These are phyloP conservation scores for Amblyopsis rosae DNA, from an alignment of 2,113 vertebrate genomes.

Conservation along the genomic window DNA sequence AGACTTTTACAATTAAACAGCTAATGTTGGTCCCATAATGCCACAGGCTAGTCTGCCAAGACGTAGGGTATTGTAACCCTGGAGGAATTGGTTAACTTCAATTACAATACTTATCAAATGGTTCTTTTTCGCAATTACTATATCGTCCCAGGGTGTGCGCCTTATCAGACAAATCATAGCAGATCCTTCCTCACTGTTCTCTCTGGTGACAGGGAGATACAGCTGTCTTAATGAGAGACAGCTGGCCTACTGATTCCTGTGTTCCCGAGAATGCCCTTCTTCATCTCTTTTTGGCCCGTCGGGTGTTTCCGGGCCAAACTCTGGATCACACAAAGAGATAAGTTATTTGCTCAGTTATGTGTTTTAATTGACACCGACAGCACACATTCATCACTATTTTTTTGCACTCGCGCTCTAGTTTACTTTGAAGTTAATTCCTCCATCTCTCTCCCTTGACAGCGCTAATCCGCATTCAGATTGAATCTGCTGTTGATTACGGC, in stretches of 20 bases:
- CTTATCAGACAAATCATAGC: slow-evolving; percentile 77
- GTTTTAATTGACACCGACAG: slow-evolving; percentile 48
- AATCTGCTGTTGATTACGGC: slow-evolving; percentile 70
- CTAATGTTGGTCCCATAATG: neutral
- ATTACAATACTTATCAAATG: slow-evolving; percentile 69
- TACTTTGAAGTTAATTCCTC: slow-evolving; percentile 58
- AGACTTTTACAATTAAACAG: too few species aligned
- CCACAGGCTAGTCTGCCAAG: neutral
- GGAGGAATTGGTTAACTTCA: slow-evolving; percentile 55
- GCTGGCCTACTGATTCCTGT: slow-evolving; percentile 65
- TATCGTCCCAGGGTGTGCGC: slow-evolving; percentile 65
- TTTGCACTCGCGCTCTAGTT: slow-evolving; percentile 40
- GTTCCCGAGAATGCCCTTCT: slow-evolving; percentile 55
- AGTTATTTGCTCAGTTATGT: slow-evolving; percentile 55
- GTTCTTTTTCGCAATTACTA: slow-evolving; percentile 71
- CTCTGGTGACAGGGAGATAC: slow-evolving; percentile 77
- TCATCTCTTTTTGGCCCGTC: slow-evolving; percentile 41
- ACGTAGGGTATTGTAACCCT: slow-evolving; percentile 32
- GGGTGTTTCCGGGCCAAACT: slow-evolving; percentile 63
- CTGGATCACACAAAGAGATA: slow-evolving; percentile 66
- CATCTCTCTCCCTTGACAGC: slow-evolving; percentile 20
- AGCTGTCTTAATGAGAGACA: slow-evolving; percentile 80
- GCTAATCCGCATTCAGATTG: slow-evolving; percentile 65
- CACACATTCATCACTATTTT: slow-evolving; percentile 59
- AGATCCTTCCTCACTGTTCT: slow-evolving; percentile 76